Conservation (phyloP, 2,888 invertebrate genomes). For the Eustalomyia histrio region DNA sequence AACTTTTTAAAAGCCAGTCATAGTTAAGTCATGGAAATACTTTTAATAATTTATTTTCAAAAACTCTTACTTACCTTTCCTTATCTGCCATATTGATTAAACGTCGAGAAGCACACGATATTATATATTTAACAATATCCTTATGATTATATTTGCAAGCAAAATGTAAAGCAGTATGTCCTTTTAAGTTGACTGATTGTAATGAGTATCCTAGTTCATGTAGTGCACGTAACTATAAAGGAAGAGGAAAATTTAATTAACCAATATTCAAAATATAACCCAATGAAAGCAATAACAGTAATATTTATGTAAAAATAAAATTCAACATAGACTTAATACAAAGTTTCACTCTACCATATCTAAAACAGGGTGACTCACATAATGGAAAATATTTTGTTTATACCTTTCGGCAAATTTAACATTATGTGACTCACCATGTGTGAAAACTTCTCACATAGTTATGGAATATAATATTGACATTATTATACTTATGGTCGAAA, state of each 20-base stretch:
- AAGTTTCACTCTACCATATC: no score
- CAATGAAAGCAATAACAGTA: no score
- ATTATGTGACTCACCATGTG: no score
- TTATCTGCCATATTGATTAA: constrained; percentile 93
- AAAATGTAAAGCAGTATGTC: constrained; percentile 94
- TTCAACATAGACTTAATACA: background rate
- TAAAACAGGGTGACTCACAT: no score
- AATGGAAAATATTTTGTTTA: no score
- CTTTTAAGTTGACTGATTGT: constrained; percentile 88
- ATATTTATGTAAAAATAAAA: background rate
- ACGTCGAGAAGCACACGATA: constrained; percentile 90
- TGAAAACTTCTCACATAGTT: no score
- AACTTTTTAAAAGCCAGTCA: no score
- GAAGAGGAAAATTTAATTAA: background rate
- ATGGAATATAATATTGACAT: no score
- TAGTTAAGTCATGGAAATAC: no score
- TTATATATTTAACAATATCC: constrained; percentile 92
- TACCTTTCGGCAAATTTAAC: no score
- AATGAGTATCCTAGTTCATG: constrained; percentile 91
- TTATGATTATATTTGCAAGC: constrained; percentile 93
- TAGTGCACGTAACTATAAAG: constrained; percentile 87
- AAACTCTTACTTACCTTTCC: constrained; percentile 83
- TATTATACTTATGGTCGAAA: no score
- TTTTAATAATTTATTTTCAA: background rate
- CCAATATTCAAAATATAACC: background rate